Evolutionary conservation across 92 coral and sea anemone genomes (phyloP).

Genomic region (Siderastrea siderea): DNA sequence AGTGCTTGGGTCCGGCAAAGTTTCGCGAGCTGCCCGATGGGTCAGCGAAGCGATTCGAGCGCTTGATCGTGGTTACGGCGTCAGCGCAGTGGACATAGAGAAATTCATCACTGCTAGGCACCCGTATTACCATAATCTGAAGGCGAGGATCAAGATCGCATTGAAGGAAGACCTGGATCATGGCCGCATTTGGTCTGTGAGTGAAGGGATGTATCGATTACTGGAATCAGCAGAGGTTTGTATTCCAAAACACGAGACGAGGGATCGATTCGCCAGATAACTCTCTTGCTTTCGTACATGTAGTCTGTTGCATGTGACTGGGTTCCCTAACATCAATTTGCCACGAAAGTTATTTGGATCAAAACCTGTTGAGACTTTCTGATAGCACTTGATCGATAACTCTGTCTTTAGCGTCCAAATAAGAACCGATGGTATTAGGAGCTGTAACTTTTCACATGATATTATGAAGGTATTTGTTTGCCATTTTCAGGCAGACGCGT

Average conservation of each 20-base stretch:
- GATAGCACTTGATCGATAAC: background rate
- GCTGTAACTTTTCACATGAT: background rate
- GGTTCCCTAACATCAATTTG: background rate
- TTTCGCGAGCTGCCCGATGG: constrained; percentile 96
- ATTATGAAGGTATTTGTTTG: background rate
- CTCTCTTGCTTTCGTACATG: background rate
- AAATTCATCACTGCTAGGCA: constrained; percentile 89
- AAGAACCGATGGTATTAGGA: background rate
- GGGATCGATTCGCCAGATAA: background rate
- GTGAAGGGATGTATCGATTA: constrained; percentile 93
- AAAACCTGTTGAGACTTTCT: background rate
- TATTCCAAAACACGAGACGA: background rate
- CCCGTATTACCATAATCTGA: constrained; percentile 94
- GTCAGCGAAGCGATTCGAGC: constrained; percentile 97
- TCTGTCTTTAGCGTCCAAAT: background rate
- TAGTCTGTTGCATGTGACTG: background rate
- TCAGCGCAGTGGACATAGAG: constrained; percentile 89
- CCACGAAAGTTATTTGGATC: background rate
- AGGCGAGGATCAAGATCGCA: constrained; percentile 93
- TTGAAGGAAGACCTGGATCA: constrained; percentile 91
- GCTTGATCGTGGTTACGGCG: constrained; percentile 96
- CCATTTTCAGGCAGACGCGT: constrained; percentile 12
- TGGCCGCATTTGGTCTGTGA: constrained; percentile 92
- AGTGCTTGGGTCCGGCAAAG: constrained; percentile 85
- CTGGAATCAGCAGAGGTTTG: constrained; percentile 93